Evolutionary conservation across 2,113 vertebrate genomes (phyloP).

Genomic region (Atrichornis clamosus): DNA sequence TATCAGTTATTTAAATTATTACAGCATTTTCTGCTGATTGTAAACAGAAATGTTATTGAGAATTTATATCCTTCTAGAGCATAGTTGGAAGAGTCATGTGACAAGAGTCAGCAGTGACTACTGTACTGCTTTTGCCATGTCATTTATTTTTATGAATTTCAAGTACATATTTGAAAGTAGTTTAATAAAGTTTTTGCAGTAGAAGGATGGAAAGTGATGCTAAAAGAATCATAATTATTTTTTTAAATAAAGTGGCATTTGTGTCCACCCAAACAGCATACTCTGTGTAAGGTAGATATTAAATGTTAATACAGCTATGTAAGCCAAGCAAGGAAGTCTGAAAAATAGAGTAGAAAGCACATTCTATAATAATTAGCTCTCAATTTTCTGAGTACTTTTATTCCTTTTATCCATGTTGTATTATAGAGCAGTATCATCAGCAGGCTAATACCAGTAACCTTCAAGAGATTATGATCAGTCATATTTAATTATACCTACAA

Average conservation of each 20-base stretch:
- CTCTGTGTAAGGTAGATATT: neutral
- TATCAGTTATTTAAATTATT: neutral
- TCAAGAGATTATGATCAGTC: neutral
- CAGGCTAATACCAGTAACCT: neutral
- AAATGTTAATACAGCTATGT: neutral
- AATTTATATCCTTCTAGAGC: neutral
- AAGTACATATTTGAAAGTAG: neutral
- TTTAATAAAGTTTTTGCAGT: neutral
- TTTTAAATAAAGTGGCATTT: neutral
- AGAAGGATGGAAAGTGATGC: neutral
- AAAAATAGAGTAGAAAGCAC: neutral
- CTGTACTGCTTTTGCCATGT: neutral
- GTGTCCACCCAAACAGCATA: neutral
- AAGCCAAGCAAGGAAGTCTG: neutral
- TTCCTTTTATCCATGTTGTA: neutral
- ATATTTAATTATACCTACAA: neutral
- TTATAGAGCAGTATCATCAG: neutral
- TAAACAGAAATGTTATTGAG: neutral
- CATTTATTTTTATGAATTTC: neutral
- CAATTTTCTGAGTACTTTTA: neutral
- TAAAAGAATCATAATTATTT: neutral
- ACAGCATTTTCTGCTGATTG: neutral
- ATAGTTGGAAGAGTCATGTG: neutral
- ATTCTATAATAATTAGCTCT: neutral
- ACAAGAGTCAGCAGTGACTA: neutral